Evolutionary conservation across 2,113 vertebrate genomes (phyloP).

Genomic region (Channa argus): DNA sequence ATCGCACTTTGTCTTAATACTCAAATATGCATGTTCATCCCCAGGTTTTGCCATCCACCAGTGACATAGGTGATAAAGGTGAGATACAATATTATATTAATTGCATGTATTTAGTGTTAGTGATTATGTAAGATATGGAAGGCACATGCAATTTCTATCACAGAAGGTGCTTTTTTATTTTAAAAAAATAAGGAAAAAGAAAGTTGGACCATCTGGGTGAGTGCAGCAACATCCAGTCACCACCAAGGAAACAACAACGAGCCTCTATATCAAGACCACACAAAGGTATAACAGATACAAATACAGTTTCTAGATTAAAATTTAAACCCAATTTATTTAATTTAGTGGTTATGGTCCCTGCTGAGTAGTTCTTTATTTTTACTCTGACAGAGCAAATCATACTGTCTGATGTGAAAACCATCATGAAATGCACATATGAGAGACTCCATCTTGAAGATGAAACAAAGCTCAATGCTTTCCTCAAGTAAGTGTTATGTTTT

Average conservation of each 20-base stretch:
- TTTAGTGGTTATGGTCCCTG: not conserved
- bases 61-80: constrained; percentile 3
- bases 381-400: constrained; percentile 5
- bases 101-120: too few species aligned
- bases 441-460: not conserved
- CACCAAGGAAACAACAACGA: not conserved
- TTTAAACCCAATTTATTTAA: constrained; percentile 9
- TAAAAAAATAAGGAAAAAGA: constrained; percentile 19
- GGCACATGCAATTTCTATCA: not conserved
- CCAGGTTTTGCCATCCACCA: constrained; percentile 9
- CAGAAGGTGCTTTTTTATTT: not conserved
- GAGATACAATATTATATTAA: not conserved
- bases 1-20: not conserved
- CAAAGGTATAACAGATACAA: too few species aligned
- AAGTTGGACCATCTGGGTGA: not conserved
- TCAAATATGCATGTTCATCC: constrained; percentile 4
- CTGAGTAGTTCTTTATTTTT: not conserved
- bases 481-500: constrained; percentile 26
- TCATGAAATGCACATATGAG: rapidly evolving
- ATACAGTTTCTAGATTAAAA: not conserved
- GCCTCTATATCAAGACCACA: not conserved
- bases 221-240: not conserved
- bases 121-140: not conserved
- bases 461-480: constrained; percentile 21
- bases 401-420: constrained; percentile 19